A percentile compares a stretch with the other conserved stretches of the same genome.
phyloP scores from a whole-genome alignment of 2,888 invertebrate genomes.

The Fissipunctia ypsillon region DNA sequence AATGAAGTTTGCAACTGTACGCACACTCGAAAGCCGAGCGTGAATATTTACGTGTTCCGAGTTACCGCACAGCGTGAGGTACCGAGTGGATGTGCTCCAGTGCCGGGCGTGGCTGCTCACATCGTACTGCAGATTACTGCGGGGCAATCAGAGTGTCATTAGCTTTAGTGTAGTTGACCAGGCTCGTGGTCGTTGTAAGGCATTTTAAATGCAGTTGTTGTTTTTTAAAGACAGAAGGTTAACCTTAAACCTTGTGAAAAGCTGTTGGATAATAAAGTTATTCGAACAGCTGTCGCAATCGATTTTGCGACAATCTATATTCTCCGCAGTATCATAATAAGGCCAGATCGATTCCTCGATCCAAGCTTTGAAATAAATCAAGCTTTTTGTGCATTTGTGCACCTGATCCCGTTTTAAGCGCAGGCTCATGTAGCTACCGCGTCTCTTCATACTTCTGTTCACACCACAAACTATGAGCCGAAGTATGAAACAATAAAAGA shows the following conservation, averaged over 20 bases:
- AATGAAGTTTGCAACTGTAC: slow-evolving; percentile 7
- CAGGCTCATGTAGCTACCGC: too few species aligned
- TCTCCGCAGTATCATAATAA: not conserved
- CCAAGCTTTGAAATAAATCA: not conserved
- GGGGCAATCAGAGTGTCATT: not conserved
- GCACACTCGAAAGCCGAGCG: slow-evolving; percentile 9
- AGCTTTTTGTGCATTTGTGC: not conserved
- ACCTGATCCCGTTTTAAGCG: not conserved
- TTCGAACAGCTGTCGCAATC: not conserved
- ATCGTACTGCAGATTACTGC: not conserved
- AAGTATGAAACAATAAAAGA: too few species aligned
- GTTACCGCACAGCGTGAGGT: slow-evolving; percentile 25
- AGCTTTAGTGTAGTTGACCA: not conserved
- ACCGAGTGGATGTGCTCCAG: slow-evolving; percentile 10
- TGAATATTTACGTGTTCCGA: slow-evolving; percentile 54
- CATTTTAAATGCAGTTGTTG: not conserved
- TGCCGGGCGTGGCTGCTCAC: not conserved
- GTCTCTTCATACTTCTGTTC: too few species aligned
- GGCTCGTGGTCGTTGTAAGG: too few species aligned
- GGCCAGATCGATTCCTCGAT: not conserved
- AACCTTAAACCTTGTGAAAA: not conserved
- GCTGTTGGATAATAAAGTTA: not conserved
- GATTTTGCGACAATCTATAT: too few species aligned
- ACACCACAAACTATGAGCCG: too few species aligned
- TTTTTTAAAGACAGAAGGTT: not conserved